Conservation (phyloP, 2,888 invertebrate species). For the Harpalus rufipes region DNA sequence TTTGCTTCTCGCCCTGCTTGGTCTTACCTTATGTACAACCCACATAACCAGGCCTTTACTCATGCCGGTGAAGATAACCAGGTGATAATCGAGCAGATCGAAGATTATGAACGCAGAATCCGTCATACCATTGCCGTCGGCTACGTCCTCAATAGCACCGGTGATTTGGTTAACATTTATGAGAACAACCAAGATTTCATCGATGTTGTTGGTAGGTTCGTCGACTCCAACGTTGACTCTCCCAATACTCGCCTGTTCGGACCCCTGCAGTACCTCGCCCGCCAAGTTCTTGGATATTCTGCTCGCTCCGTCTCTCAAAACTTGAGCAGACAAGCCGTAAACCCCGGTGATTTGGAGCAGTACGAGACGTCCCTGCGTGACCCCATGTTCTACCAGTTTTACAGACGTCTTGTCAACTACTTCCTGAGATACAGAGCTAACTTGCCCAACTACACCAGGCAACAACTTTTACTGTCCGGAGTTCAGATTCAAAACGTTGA, state of each 20-base stretch:
- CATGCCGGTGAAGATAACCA: slow-evolving; percentile 71
- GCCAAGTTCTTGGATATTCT: slow-evolving; percentile 80
- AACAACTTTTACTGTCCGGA: slow-evolving; percentile 81
- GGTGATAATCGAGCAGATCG: slow-evolving; percentile 78
- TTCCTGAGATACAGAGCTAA: slow-evolving; percentile 81
- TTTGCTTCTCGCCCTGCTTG: slow-evolving; percentile 80
- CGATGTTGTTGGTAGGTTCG: slow-evolving; percentile 82
- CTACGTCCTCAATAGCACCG: slow-evolving; percentile 77
- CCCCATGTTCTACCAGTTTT: slow-evolving; percentile 84
- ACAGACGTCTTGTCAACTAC: slow-evolving; percentile 80
- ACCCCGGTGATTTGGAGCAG: slow-evolving; percentile 83
- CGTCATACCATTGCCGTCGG: slow-evolving; percentile 82
- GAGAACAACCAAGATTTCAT: slow-evolving; percentile 79
- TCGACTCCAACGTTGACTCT: slow-evolving; percentile 84
- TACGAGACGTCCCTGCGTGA: slow-evolving; percentile 83
- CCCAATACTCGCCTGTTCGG: slow-evolving; percentile 81
- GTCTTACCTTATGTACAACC: slow-evolving; percentile 71
- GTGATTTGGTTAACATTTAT: slow-evolving; percentile 81
- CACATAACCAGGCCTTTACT: slow-evolving; percentile 75
- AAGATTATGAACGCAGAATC: slow-evolving; percentile 80
- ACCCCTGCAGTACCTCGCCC: slow-evolving; percentile 79
- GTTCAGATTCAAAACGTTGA: slow-evolving; percentile 83
- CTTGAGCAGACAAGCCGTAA: slow-evolving; percentile 73
- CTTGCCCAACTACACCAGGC: slow-evolving; percentile 81
- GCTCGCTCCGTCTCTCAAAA: slow-evolving; percentile 73